A percentile compares a stretch with the other conserved stretches of the same genome.
Evolutionary conservation across 2,113 vertebrate genomes (phyloP).

Genomic region (Rhizomys pruinosus): DNA sequence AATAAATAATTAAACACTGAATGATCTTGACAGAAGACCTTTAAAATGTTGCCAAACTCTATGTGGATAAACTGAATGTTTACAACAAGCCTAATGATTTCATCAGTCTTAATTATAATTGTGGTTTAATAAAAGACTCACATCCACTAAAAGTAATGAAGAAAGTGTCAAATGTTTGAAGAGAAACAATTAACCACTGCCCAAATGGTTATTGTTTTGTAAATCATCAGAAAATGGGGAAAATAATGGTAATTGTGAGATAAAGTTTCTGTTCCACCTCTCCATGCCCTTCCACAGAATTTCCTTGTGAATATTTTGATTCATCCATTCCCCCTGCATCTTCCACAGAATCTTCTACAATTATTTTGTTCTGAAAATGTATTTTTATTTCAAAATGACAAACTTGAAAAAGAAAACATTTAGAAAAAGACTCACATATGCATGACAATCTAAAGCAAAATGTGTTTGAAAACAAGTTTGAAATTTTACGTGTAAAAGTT

Average conservation of each 20-base stretch:
- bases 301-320: constrained; percentile 21
- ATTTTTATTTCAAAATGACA: constrained; percentile 10
- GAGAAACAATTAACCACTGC: constrained; percentile 83
- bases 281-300: constrained; percentile 53
- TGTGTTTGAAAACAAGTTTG: not conserved
- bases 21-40: constrained; percentile 89
- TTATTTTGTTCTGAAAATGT: not conserved
- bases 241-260: constrained; percentile 75
- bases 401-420: not conserved
- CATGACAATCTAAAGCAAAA: not conserved
- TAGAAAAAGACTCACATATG: not conserved
- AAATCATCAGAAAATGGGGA: constrained; percentile 84
- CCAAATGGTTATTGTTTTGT: constrained; percentile 83
- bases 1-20: constrained; percentile 87
- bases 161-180: constrained; percentile 84
- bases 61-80: constrained; percentile 88
- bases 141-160: constrained; percentile 84
- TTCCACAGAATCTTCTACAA: constrained; percentile 23
- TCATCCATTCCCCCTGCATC: not conserved
- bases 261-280: constrained; percentile 67
- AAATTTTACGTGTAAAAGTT: not conserved
- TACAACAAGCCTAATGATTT: constrained; percentile 88
- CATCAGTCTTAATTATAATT: constrained; percentile 90
- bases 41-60: constrained; percentile 88
- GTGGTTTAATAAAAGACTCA: constrained; percentile 80